A percentile compares a stretch with the other conserved stretches of the same genome.
Evolutionary conservation across 2,113 vertebrate genomes (phyloP).

Genomic region (Xyrauchen texanus): DNA sequence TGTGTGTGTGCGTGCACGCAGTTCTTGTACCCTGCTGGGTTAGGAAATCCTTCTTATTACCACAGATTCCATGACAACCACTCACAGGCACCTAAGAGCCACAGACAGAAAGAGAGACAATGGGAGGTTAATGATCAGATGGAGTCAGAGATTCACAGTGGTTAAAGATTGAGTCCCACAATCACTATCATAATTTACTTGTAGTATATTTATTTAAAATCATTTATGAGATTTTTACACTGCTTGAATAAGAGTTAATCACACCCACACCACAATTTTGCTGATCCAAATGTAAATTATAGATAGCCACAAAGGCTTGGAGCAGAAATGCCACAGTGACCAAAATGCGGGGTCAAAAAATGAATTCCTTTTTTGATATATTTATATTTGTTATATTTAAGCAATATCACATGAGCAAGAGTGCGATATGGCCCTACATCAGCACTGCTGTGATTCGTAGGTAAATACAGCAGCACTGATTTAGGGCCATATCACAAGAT

Average conservation of each 20-base stretch:
- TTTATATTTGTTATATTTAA: too few species aligned
- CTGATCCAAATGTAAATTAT: neutral
- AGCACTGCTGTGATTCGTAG: too few species aligned
- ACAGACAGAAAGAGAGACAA: constrained; percentile 5
- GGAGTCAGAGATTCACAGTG: constrained; percentile 26
- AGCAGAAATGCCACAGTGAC: too few species aligned
- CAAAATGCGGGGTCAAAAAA: too few species aligned
- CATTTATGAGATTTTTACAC: neutral
- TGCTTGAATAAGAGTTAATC: neutral
- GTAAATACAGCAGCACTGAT: too few species aligned
- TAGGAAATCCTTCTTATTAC: constrained; percentile 39
- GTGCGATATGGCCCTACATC: too few species aligned
- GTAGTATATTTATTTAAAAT: neutral
- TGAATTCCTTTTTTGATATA: too few species aligned
- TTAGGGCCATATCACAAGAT: too few species aligned
- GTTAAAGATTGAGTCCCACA: constrained; percentile 21
- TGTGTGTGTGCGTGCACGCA: constrained; percentile 3
- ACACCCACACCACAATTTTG: neutral
- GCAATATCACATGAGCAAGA: too few species aligned
- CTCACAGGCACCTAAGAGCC: constrained; percentile 31
- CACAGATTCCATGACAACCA: constrained; percentile 44
- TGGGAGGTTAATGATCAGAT: constrained; percentile 39
- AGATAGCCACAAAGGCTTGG: too few species aligned
- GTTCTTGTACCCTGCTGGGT: constrained; percentile 12
- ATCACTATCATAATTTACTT: neutral